Evolutionary conservation across 30 jellyfish, hydroid and myxozoan species (phyloP), one percentile per base, ranked within the genome.

Genomic region (Turritopsis dohrnii): DNA sequence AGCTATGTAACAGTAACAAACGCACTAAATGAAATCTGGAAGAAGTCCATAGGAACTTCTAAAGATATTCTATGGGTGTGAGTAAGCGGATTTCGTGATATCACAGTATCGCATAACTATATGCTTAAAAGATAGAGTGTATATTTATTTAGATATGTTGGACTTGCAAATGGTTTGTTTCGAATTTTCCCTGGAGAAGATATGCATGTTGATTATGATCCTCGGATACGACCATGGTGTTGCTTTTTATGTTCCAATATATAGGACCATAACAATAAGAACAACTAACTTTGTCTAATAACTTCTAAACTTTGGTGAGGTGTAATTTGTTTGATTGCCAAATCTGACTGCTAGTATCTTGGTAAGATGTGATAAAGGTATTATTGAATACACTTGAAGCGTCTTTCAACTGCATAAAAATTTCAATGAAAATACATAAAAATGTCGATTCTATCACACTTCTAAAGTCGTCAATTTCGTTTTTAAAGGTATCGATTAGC

Each of bases 191-290:
- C 76, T 66, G 76, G 76, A 8, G 28, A n/a, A 3, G 29, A n/a
- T 22, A 66, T 66, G 76, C 28, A 66, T 66, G 8, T 25, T 66
- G 28, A 22, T n/a, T 66, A 66, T 25, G 76, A 66, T 25, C 76
- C 76, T 3, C 28, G 76, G 17, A 25, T 25, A n/a, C 76, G 76
- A 66, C 76, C 76, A 66, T 66, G 76, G 76, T 66, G 17, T 41
- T 41, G 13, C 13, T 41, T 3, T 41, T 41, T 5, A 41, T 41
- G 5, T 41, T 41, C 13, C 13, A 5, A 3, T 41, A 3, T 41
- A 3, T 41, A 41, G 9, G 13, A 41, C 60, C 60, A 41, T 41
- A 13, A 41, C n/a, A n/a, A n/a, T n/a, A n/a, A n/a, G n/a, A n/a
- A n/a, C n/a, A n/a, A n/a, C n/a, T n/a, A n/a, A n/a, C n/a, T n/a